Conservation (phyloP, 2,888 invertebrate genomes). For the Oxyscelio sp. region DNA sequence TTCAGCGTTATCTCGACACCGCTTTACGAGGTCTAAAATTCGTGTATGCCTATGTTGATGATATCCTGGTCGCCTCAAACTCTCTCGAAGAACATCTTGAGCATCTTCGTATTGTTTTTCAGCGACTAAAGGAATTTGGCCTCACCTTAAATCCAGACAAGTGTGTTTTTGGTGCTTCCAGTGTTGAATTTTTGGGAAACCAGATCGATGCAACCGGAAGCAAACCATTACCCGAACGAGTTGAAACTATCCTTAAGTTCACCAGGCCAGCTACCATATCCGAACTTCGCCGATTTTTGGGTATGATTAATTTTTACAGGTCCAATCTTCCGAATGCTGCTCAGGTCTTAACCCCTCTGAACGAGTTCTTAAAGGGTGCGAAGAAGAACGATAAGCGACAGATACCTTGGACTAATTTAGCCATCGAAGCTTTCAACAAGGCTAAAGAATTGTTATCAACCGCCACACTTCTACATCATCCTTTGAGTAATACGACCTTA, state of each 20-base stretch:
- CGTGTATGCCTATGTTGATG: no score
- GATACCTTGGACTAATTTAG: constrained; percentile 65
- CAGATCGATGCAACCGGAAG: background rate
- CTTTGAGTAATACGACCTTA: no score
- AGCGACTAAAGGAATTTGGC: no score
- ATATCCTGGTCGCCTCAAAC: no score
- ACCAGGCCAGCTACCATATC: constrained; percentile 29
- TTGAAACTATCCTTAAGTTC: constrained; percentile 53
- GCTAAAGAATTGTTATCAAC: no score
- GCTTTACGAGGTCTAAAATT: no score
- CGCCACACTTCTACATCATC: no score
- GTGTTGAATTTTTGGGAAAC: constrained; percentile 57
- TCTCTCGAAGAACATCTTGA: no score
- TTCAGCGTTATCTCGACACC: no score
- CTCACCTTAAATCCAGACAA: constrained; percentile 56
- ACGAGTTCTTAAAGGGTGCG: constrained; percentile 8
- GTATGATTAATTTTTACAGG: constrained; percentile 41
- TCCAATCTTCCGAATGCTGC: constrained; percentile 47
- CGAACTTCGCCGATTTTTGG: constrained; percentile 44
- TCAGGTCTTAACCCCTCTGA: background rate
- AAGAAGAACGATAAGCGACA: constrained; percentile 55
- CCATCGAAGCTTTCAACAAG: background rate
- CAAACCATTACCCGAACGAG: background rate
- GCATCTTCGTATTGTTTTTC: no score
- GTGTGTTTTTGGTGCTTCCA: constrained; percentile 29